Percentiles rank a stretch among this genome's conserved stretches.
phyloP scores from a whole-genome alignment of 2,797 vertebrate species.

The Microctenopoma lineatum region DNA sequence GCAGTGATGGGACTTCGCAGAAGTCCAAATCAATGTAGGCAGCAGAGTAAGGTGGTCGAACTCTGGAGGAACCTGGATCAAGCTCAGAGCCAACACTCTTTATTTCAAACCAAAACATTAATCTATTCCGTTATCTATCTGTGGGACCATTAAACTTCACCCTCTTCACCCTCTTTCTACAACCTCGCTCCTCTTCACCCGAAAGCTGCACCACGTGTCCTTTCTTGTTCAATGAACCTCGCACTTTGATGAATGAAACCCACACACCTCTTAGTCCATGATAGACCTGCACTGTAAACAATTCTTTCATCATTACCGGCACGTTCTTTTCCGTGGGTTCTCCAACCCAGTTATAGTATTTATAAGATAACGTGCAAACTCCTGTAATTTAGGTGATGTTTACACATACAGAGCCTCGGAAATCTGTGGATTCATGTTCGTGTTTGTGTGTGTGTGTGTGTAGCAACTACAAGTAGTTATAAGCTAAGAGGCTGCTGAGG shows the following conservation, averaged over 20 bases:
- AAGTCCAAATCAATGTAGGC: slow-evolving; percentile 53
- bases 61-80: background rate
- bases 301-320: background rate
- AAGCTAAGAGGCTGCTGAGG: slow-evolving; percentile 14
- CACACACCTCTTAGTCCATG: background rate
- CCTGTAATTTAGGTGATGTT: background rate
- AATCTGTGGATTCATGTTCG: slow-evolving; percentile 4
- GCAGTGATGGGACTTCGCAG: slow-evolving; percentile 37
- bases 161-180: background rate
- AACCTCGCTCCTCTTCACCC: background rate
- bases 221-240: background rate
- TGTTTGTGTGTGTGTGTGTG: background rate
- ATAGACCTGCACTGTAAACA: background rate
- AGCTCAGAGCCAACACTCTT: too few relatives aligned
- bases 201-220: background rate
- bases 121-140: too few relatives aligned
- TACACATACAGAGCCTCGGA: too few relatives aligned
- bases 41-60: slow-evolving; percentile 10
- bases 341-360: background rate
- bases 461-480: slow-evolving; percentile 10
- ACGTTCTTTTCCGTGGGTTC: background rate
- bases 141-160: too few relatives aligned
- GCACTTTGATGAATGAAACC: background rate
- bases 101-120: background rate
- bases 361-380: background rate